Evolutionary conservation across 2,797 vertebrate species (phyloP), one percentile per base, ranked within the genome.

Genomic region (Brachyalestes nurse): DNA sequence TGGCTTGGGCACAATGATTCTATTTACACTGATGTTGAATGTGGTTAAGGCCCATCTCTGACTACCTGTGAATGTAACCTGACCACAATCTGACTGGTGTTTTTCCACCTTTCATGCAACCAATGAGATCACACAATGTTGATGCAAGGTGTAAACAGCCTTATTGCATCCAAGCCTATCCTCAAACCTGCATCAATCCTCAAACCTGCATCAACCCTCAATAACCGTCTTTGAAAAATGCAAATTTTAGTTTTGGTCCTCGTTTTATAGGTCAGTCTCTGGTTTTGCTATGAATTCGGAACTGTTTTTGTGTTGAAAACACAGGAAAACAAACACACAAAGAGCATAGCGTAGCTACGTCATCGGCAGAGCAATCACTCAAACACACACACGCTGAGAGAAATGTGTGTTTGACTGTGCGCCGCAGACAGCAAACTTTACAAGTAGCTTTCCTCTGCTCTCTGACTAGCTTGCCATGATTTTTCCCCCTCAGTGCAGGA

Each of bases 381-480:
- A 47, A 53, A 61, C 23, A 71, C 6, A 45, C 12, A 84, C 86
- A 87, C 87, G 85, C 87, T 10, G 5, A 58, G 2, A 49, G 25
- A 34, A 55, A 34, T 64, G 61, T 19, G 62, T 17, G 64, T 42
- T 66, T 42, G 34, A 49, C n/a, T 42, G 28, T 62, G 72, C 45
- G 45, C 34, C 34, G 53, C 16, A 58, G 34, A 67, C 74, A 70
- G 84, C 84, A 84, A 91, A 90, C 91, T 91, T 89, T 23, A 23
- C 86, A 87, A 88, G 88, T 91, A 88, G 88, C 88, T 89, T 86
- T 88, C 77, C 87, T 87, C 91, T 90, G 83, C 82, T 87, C 88
- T 45, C 77, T 88, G 82, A 75, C 83, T 83, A 83, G 87, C 82
- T 86, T 84, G 85, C 83, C 84, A 84, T 85, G 77, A 49, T 79